Base-by-base conservation (phyloP, 2,888 invertebrate species). In the Chalcis sispes region DNA sequence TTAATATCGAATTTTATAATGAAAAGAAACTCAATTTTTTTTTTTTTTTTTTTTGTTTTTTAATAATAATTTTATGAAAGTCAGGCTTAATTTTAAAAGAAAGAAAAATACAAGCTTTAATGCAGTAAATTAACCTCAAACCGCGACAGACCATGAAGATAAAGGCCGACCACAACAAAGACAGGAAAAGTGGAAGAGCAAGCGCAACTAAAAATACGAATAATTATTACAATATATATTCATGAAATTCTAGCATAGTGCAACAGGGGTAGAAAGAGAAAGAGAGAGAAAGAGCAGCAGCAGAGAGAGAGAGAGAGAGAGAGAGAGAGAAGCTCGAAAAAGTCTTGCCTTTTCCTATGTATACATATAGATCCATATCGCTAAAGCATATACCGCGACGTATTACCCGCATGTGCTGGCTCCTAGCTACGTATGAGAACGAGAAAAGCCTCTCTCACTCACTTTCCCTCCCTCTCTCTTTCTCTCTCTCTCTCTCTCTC, bases 151-250 rank as follows among this genome's bases (percentile, higher is more conserved):
- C 61, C 7, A 20, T n/a, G 20, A 23, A 65, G 25, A 52, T 52
- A 65, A 65, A 65, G 50, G 8, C 36, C 25, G 36, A 23, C 32
- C 46, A 18, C 50, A 50, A 36, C 52, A 23, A n/a, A 18, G 15
- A 8, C 8, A 54, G 13, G 54, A 20, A 10, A 18, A 42, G 27
- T 23, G 10, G 1, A 25, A 5, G 1, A 52, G n/a, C 36, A 3
- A 15, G 18, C n/a, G 18, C 25, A 36, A 52, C 66, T 27, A 40
- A 54, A 66, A 66, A 52, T 54, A 20, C 54, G 66, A 66, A 66
- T 66, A 66, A 66, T 66, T 66, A 66, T 66, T 25, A 66, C 40
- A 54, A 66, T 66, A 54, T 66, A 66, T 40, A 66, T 66, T 66
- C 54, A 66, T 52, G 66, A 54, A 40, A 48, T 32, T 50, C 29